A percentile compares a stretch with the other conserved stretches of the same genome.
phyloP scores from a whole-genome alignment of 35 echinoderm and acorn worm genomes.

The Strongylocentrotus purpuratus region DNA sequence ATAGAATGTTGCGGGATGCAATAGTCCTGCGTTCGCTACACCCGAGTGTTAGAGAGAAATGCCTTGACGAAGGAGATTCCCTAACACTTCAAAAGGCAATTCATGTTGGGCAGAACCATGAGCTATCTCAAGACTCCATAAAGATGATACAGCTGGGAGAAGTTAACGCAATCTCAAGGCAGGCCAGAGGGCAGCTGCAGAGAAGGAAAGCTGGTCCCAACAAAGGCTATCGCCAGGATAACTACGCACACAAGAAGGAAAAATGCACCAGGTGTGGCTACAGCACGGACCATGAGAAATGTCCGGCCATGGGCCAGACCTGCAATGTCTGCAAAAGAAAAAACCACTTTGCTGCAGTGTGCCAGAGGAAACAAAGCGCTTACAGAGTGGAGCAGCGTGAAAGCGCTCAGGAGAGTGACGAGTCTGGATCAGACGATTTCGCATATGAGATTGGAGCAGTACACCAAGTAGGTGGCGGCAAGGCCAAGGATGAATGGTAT shows the following conservation, averaged over 20 bases:
- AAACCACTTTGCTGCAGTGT: constrained; percentile 70
- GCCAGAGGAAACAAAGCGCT: constrained; percentile 45
- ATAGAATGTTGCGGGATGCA: background rate
- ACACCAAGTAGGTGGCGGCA: background rate
- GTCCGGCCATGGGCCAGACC: constrained; percentile 70
- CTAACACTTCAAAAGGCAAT: constrained; percentile 44
- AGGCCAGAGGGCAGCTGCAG: background rate
- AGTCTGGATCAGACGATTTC: background rate
- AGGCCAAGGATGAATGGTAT: constrained; percentile 72
- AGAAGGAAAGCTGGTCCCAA: background rate
- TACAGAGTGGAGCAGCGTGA: constrained; percentile 33
- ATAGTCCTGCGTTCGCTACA: background rate
- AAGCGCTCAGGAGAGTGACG: background rate
- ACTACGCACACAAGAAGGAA: background rate
- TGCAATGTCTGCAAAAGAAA: constrained; percentile 61
- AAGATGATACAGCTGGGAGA: too few species aligned
- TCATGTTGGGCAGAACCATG: too few species aligned
- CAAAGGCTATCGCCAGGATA: background rate
- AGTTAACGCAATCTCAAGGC: background rate
- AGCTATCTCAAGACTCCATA: too few species aligned
- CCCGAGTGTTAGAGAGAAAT: constrained; percentile 66
- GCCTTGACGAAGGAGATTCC: constrained; percentile 66
- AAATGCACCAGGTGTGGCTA: constrained; percentile 76
- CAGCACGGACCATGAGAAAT: constrained; percentile 49
- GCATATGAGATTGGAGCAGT: constrained; percentile 21